A percentile compares a stretch with the other conserved stretches of the same genome.
phyloP scores from a whole-genome alignment of 2,888 invertebrate genomes.

The Pasiphila rectangulata region DNA sequence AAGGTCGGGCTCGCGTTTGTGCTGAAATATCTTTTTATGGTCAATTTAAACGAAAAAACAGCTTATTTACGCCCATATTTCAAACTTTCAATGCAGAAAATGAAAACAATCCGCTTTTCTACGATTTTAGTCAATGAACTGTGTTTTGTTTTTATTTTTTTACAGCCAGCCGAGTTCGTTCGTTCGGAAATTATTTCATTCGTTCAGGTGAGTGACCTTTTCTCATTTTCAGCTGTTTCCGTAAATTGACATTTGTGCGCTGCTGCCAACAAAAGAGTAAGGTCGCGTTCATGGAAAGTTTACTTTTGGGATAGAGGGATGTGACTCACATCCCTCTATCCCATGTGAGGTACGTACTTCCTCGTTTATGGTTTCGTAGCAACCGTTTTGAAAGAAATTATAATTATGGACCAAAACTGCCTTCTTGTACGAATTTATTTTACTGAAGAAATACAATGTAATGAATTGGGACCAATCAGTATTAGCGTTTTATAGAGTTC shows the following conservation, averaged over 20 bases:
- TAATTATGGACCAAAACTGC: slow-evolving; percentile 61
- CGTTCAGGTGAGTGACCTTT: slow-evolving; percentile 12
- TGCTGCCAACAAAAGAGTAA: slow-evolving; percentile 14
- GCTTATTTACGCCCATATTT: slow-evolving; percentile 1
- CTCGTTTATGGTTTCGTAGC: slow-evolving; percentile 41
- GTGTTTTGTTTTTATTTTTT: slow-evolving; percentile 19
- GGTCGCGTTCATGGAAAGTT: slow-evolving; percentile 12
- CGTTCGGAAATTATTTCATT: slow-evolving; percentile 3
- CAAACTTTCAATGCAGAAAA: neutral
- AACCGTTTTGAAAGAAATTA: slow-evolving; percentile 45
- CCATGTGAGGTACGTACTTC: too few species aligned
- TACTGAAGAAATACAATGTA: slow-evolving; percentile 42
- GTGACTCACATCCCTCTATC: too few species aligned
- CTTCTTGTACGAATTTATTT: slow-evolving; percentile 70
- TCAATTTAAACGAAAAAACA: slow-evolving; percentile 25
- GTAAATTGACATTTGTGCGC: slow-evolving; percentile 12
- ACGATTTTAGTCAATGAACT: too few species aligned
- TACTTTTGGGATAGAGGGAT: too few species aligned
- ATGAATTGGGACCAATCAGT: slow-evolving; percentile 59
- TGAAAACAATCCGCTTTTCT: neutral
- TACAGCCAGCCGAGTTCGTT: slow-evolving; percentile 1
- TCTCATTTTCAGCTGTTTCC: slow-evolving; percentile 7
- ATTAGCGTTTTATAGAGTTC: slow-evolving; percentile 39
- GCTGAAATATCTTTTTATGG: slow-evolving; percentile 39
- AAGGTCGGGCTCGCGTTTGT: slow-evolving; percentile 34